phyloP scores from a whole-genome alignment of 92 coral and sea anemone species.

The Umimayanthus chanpuru region DNA sequence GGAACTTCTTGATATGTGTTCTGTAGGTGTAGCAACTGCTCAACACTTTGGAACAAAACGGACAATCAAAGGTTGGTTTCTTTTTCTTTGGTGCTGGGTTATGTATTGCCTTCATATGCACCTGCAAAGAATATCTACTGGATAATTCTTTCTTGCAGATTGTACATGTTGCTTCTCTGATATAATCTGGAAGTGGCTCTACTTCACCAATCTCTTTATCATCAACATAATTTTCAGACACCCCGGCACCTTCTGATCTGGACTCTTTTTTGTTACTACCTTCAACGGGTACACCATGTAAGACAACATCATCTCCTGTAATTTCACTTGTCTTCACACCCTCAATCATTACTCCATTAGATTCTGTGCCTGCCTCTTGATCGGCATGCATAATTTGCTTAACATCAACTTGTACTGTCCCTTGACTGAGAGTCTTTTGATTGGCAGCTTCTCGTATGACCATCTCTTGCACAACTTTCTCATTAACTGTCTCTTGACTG shows the following conservation, averaged over 20 bases:
- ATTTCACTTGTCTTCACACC: neutral
- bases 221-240: neutral
- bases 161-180: neutral
- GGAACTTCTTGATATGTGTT: conserved; percentile 10
- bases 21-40: conserved; percentile 10
- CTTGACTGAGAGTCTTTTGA: neutral
- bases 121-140: neutral
- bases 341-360: neutral
- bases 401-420: neutral
- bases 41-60: neutral
- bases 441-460: neutral
- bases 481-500: neutral
- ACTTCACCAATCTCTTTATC: neutral
- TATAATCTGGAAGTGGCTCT: neutral
- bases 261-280: neutral
- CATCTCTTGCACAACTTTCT: neutral
- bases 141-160: conserved; percentile 6
- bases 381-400: neutral
- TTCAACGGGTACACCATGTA: neutral
- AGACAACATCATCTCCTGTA: neutral
- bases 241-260: neutral
- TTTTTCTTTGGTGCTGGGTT: neutral
- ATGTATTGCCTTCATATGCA: neutral
- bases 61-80: neutral
- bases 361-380: neutral